Conservation (phyloP, 1,140 invertebrate species). For the Drosophila setifemur region DNA sequence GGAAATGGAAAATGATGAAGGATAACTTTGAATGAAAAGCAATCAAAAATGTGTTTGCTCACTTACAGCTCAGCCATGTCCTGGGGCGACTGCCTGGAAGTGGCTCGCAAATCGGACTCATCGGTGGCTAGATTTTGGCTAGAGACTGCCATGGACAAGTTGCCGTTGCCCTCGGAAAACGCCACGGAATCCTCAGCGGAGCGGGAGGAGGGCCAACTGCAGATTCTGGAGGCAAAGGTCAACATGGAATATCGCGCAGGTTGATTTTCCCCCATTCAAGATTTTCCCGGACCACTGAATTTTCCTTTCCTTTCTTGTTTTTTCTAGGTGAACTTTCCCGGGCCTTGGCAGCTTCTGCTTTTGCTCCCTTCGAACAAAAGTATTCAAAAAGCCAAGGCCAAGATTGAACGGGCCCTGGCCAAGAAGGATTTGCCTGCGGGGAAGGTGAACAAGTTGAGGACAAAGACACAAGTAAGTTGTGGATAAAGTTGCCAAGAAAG, state of each 20-base stretch:
- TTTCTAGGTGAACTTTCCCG: conserved; percentile 50
- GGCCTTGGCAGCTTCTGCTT: conserved; percentile 47
- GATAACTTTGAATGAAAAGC: conserved; percentile 14
- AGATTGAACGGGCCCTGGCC: conserved; percentile 47
- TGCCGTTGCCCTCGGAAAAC: conserved; percentile 37
- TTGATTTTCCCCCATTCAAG: conserved; percentile 16
- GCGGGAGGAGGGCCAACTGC: conserved; percentile 21
- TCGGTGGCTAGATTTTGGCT: conserved; percentile 70
- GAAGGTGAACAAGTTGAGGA: conserved; percentile 17
- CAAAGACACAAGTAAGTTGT: conserved; percentile 31
- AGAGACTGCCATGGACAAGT: conserved; percentile 59
- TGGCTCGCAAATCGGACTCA: conserved; percentile 63
- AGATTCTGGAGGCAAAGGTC: conserved; percentile 55
- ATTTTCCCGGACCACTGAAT: not conserved
- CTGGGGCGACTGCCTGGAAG: conserved; percentile 78
- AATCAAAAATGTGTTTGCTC: conserved; percentile 41
- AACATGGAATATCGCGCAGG: conserved; percentile 66
- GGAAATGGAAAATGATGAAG: not conserved
- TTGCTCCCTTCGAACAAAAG: conserved; percentile 40
- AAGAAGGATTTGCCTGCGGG: conserved; percentile 19
- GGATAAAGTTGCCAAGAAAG: not conserved
- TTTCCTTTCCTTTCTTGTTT: not conserved
- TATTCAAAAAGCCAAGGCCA: conserved; percentile 40
- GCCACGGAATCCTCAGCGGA: conserved; percentile 26
- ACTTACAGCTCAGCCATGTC: conserved; percentile 62